Evolutionary conservation across 1,140 invertebrate species (phyloP).

Genomic region (Pristionchus pacificus): DNA sequence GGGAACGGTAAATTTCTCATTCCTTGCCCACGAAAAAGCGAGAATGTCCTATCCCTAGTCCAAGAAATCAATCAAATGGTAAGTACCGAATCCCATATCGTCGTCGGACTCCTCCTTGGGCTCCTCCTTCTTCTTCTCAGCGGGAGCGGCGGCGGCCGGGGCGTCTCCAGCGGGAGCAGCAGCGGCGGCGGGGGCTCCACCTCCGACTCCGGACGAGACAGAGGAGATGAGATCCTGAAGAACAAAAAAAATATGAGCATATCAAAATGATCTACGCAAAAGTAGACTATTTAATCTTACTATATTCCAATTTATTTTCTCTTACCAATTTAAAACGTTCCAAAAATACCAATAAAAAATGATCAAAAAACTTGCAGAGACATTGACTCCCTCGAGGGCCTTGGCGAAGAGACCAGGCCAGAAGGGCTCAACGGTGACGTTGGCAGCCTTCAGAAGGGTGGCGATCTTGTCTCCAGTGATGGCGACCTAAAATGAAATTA

Average conservation of each 20-base stretch:
- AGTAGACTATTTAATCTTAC: conserved; percentile 4
- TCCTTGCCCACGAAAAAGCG: no score
- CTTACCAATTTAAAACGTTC: conserved; percentile 19
- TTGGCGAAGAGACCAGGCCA: conserved; percentile 97
- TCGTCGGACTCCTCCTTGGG: conserved; percentile 52
- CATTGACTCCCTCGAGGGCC: conserved; percentile 86
- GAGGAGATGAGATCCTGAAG: conserved; percentile 79
- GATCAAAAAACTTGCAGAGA: conserved; percentile 64
- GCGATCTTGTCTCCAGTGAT: conserved; percentile 95
- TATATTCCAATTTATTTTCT: no score
- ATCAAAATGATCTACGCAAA: conserved; percentile 8
- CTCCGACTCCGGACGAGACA: conserved; percentile 82
- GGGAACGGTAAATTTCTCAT: no score
- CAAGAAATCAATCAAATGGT: no score
- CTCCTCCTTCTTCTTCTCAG: conserved; percentile 52
- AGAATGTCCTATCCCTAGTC: no score
- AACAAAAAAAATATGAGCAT: conserved; percentile 5
- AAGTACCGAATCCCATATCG: conserved; percentile 56
- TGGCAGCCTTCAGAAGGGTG: conserved; percentile 91
- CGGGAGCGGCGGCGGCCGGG: conserved; percentile 41
- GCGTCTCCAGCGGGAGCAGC: conserved; percentile 69
- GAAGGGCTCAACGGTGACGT: conserved; percentile 92
- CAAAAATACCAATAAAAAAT: conserved; percentile 8
- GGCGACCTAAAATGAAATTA: conserved; percentile 63
- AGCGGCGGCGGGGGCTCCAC: conserved; percentile 69